phyloP scores from a whole-genome alignment of 2,888 invertebrate species.

The Coremacera marginata region DNA sequence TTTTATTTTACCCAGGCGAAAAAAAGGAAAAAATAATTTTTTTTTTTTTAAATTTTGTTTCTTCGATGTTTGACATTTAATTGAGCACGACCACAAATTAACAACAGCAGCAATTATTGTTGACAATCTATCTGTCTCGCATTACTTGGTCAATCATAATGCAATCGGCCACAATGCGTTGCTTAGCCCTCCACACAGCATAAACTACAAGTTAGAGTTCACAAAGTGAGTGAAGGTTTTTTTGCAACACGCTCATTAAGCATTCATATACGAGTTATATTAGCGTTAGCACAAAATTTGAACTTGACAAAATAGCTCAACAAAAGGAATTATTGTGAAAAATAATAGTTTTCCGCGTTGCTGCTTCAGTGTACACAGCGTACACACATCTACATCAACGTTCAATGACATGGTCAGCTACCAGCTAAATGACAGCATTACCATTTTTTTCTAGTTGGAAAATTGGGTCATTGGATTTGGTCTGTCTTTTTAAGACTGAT shows the following conservation, averaged over 20 bases:
- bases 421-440: constrained; percentile 17
- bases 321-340: not conserved
- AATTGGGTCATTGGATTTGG: not conserved
- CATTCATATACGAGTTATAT: constrained; percentile 7
- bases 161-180: not conserved
- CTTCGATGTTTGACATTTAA: constrained; percentile 9
- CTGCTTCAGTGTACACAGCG: not conserved
- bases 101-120: not conserved
- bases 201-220: constrained; percentile 7
- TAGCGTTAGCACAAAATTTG: not conserved
- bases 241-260: not conserved
- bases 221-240: constrained; percentile 37
- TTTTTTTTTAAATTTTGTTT: not conserved
- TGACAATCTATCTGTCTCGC: not conserved
- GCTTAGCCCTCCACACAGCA: not conserved
- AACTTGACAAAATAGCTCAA: constrained; percentile 7
- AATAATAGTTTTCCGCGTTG: constrained; percentile 10
- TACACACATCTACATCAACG: not conserved
- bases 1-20: not conserved
- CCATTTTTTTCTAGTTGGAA: not conserved
- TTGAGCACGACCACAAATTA: not conserved
- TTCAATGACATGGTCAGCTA: constrained; percentile 41
- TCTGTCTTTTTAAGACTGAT: not conserved
- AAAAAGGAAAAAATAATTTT: not conserved
- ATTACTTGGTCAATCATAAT: not conserved